Percentiles rank a stretch among this genome's conserved stretches.
These are phyloP conservation scores for Panonychus citri DNA, from an alignment of 1,140 invertebrate genomes.

Conservation along the genomic window DNA sequence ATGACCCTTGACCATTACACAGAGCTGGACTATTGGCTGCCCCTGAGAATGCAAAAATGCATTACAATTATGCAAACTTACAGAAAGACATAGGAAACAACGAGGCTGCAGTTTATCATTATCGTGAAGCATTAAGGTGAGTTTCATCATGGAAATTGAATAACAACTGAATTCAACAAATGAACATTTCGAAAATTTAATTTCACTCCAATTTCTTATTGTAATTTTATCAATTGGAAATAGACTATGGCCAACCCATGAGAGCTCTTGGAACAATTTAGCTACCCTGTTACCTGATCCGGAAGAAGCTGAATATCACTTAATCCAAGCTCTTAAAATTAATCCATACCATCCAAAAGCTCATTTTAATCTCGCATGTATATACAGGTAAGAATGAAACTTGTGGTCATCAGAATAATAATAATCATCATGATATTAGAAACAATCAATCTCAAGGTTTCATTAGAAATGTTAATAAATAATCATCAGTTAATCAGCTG, in stretches of 20 bases:
- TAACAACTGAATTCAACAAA: too few species aligned
- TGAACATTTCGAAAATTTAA: background rate
- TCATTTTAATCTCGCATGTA: slow-evolving; percentile 58
- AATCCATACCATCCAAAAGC: slow-evolving; percentile 54
- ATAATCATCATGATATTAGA: background rate
- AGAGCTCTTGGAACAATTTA: slow-evolving; percentile 68
- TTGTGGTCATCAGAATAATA: background rate
- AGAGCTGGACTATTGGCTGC: slow-evolving; percentile 52
- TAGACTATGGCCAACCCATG: slow-evolving; percentile 60
- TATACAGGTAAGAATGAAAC: slow-evolving; percentile 46
- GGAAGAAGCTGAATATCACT: slow-evolving; percentile 37
- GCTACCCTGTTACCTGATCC: slow-evolving; percentile 44
- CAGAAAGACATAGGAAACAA: slow-evolving; percentile 42
- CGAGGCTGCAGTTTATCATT: slow-evolving; percentile 47
- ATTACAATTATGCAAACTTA: slow-evolving; percentile 74
- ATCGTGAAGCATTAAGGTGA: slow-evolving; percentile 54
- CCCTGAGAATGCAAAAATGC: slow-evolving; percentile 67
- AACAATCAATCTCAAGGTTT: too few species aligned
- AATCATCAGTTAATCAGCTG: too few species aligned
- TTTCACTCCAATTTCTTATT: background rate
- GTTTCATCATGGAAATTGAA: slow-evolving; percentile 9
- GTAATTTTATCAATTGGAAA: background rate
- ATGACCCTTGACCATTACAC: slow-evolving; percentile 6
- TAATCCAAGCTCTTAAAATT: slow-evolving; percentile 44
- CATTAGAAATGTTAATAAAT: too few species aligned